Percentiles rank a stretch among this genome's conserved stretches.
Evolutionary conservation across 2,797 vertebrate genomes (phyloP).

Genomic region (Chaenodraco wilsoni): DNA sequence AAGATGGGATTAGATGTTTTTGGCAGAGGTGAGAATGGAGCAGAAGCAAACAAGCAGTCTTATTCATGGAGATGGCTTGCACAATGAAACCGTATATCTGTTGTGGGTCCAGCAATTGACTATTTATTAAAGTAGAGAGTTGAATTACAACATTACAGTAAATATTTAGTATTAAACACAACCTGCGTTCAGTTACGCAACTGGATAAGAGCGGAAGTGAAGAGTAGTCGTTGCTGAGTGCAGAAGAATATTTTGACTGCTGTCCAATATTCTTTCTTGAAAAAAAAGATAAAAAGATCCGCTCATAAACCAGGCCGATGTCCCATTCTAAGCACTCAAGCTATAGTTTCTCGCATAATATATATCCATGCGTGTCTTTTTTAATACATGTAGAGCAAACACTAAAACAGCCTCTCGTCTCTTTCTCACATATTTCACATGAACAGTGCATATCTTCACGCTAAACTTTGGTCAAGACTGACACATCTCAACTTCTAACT

Average conservation of each 20-base stretch:
- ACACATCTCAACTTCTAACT: neutral
- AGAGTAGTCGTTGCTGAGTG: slow-evolving; percentile 33
- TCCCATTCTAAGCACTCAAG: slow-evolving; percentile 11
- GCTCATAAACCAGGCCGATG: slow-evolving; percentile 35
- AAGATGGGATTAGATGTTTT: slow-evolving; percentile 56
- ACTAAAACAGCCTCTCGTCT: neutral
- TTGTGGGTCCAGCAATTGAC: slow-evolving; percentile 37
- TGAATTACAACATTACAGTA: slow-evolving; percentile 35
- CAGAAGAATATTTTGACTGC: slow-evolving; percentile 51
- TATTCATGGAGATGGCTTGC: slow-evolving; percentile 50
- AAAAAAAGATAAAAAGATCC: slow-evolving; percentile 35
- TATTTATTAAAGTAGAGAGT: slow-evolving; percentile 15
- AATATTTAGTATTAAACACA: slow-evolving; percentile 53
- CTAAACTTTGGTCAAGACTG: neutral
- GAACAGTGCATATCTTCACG: neutral
- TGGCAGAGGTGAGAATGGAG: slow-evolving; percentile 28
- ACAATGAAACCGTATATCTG: slow-evolving; percentile 26
- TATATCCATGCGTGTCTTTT: neutral
- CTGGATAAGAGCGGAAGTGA: slow-evolving; percentile 31
- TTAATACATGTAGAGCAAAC: neutral
- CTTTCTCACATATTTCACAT: slow-evolving; percentile 5
- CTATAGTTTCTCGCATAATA: slow-evolving; percentile 3
- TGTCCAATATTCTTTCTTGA: slow-evolving; percentile 48
- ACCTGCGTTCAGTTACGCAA: slow-evolving; percentile 50
- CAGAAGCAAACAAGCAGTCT: slow-evolving; percentile 35